Evolutionary conservation across 2,888 invertebrate species (phyloP).

Genomic region (Agonopterix alstromeriana): DNA sequence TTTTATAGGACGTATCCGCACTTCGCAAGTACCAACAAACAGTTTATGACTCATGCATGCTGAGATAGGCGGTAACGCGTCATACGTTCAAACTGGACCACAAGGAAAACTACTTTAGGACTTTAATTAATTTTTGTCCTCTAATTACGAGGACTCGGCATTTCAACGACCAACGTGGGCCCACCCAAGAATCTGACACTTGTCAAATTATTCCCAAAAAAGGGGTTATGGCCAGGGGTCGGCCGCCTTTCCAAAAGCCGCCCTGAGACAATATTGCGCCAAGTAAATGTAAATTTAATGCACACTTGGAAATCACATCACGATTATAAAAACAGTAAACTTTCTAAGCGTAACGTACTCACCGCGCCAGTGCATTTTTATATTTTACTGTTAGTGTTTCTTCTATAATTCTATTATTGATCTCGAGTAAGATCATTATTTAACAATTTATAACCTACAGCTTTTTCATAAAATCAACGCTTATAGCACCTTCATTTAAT

Average conservation of each 20-base stretch:
- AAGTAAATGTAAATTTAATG: slow-evolving; percentile 19
- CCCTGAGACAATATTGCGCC: slow-evolving; percentile 17
- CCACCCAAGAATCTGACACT: slow-evolving; percentile 71
- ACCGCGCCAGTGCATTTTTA: slow-evolving; percentile 97
- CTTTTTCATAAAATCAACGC: slow-evolving; percentile 73
- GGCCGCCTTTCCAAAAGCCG: slow-evolving; percentile 30
- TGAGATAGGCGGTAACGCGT: slow-evolving; percentile 61
- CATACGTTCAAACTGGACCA: slow-evolving; percentile 35
- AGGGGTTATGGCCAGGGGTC: slow-evolving; percentile 54
- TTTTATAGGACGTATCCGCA: slow-evolving; percentile 60
- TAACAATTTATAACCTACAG: slow-evolving; percentile 74
- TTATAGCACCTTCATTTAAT: slow-evolving; percentile 76
- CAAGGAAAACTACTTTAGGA: slow-evolving; percentile 29
- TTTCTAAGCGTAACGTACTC: slow-evolving; percentile 79
- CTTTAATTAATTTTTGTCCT: slow-evolving; percentile 17
- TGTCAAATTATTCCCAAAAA: slow-evolving; percentile 54
- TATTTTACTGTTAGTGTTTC: slow-evolving; percentile 97
- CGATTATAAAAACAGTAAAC: slow-evolving; percentile 58
- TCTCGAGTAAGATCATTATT: slow-evolving; percentile 97
- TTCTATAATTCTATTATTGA: slow-evolving; percentile 99
- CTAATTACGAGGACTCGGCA: slow-evolving; percentile 7
- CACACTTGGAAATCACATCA: slow-evolving; percentile 39
- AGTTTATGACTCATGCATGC: slow-evolving; percentile 63
- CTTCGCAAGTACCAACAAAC: slow-evolving; percentile 54
- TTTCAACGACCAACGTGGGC: slow-evolving; percentile 62